Percentiles rank a stretch among this genome's conserved stretches.
Conservation (phyloP, 2,888 invertebrate species). For the Thera obeliscata region DNA sequence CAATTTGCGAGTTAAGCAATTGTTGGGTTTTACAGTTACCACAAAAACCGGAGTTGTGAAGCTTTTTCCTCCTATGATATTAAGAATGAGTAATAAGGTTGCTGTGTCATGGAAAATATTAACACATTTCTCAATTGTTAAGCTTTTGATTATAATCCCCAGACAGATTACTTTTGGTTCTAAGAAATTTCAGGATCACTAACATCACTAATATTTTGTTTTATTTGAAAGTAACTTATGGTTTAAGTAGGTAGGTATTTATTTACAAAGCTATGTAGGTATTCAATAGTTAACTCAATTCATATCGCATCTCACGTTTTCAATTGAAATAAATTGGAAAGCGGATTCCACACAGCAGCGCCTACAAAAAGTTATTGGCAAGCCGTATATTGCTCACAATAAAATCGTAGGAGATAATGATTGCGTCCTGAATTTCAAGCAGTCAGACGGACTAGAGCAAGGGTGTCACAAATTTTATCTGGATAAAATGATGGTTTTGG, state of each 20-base stretch:
- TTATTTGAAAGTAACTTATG: no score
- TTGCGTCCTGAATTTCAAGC: conserved; percentile 34
- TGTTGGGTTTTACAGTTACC: conserved; percentile 19
- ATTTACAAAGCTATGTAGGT: no score
- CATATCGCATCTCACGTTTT: conserved; percentile 16
- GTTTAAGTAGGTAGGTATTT: no score
- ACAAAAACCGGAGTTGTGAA: conserved; percentile 2
- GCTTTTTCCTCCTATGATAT: conserved; percentile 10
- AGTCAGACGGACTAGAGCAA: conserved; percentile 6
- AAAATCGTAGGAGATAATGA: conserved; percentile 36
- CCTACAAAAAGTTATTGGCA: conserved; percentile 36
- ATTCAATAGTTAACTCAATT: neutral
- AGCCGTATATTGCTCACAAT: conserved; percentile 32
- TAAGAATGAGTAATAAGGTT: conserved; percentile 6
- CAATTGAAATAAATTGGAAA: conserved; percentile 13
- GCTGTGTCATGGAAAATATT: no score
- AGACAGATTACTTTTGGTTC: no score
- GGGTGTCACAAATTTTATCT: no score
- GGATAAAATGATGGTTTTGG: no score
- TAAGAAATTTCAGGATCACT: no score
- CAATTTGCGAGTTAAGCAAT: conserved; percentile 17
- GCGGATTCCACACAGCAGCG: conserved; percentile 23
- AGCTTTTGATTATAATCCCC: no score
- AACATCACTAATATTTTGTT: no score
- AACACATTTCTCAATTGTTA: no score